Percentiles rank a stretch among this genome's conserved stretches.
phyloP scores from a whole-genome alignment of 1,140 invertebrate species.

The Drosophila watanabei region DNA sequence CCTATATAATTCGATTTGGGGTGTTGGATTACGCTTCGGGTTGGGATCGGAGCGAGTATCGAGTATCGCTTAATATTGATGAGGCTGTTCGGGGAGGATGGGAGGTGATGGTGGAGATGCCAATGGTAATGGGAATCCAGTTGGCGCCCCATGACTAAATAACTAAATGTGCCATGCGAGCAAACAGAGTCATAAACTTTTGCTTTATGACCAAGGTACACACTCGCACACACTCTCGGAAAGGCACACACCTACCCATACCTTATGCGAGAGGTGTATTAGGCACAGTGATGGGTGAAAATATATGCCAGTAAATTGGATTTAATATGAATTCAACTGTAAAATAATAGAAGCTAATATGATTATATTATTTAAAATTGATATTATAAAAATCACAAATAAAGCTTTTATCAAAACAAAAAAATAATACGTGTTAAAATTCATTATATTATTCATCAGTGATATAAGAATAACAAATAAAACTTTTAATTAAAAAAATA shows the following conservation, averaged over 20 bases:
- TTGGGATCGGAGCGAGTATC: constrained; percentile 39
- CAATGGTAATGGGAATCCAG: constrained; percentile 36
- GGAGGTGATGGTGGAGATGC: neutral
- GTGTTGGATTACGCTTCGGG: constrained; percentile 64
- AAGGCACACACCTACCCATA: constrained; percentile 19
- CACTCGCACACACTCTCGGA: constrained; percentile 22
- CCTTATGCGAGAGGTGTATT: constrained; percentile 13
- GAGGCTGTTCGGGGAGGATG: constrained; percentile 30
- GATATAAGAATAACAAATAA: too few relatives aligned
- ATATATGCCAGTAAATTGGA: neutral
- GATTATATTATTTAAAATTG: too few relatives aligned
- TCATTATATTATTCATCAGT: too few relatives aligned
- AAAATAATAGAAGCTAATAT: neutral
- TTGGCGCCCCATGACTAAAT: constrained; percentile 67
- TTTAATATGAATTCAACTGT: too few relatives aligned
- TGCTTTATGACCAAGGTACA: constrained; percentile 65
- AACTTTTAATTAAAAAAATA: too few relatives aligned
- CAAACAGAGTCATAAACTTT: constrained; percentile 82
- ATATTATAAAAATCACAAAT: too few relatives aligned
- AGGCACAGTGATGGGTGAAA: constrained; percentile 5
- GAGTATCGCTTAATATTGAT: constrained; percentile 80
- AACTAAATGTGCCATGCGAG: constrained; percentile 74
- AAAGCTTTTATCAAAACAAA: too few relatives aligned
- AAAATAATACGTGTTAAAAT: too few relatives aligned
- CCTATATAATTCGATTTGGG: constrained; percentile 25